Percentiles rank a stretch among this genome's conserved stretches.
Evolutionary conservation across 2,113 vertebrate species (phyloP).

Genomic region (Pholis gunnellus): DNA sequence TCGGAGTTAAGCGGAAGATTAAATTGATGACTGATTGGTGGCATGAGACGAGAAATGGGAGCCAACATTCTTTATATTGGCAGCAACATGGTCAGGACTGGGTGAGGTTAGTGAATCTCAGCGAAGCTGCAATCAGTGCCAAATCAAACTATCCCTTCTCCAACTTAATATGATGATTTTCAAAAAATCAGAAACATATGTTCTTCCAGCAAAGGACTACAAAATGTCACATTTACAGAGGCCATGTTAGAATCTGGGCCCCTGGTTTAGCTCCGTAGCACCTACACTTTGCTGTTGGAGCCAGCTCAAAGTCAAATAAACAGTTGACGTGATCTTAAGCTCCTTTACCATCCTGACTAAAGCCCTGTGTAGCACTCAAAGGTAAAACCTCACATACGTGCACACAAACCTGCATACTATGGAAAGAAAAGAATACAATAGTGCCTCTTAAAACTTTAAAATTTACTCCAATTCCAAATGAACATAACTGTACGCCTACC

Average conservation of each 20-base stretch:
- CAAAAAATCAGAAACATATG: not conserved
- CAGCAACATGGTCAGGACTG: not conserved
- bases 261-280: not conserved
- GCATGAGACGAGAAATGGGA: not conserved
- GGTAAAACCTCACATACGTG: not conserved
- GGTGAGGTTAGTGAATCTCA: not conserved
- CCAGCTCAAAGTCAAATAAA: conserved; percentile 16
- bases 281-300: not conserved
- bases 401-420: not conserved
- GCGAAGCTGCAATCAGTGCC: not conserved
- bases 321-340: not conserved
- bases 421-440: not conserved
- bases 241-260: not conserved
- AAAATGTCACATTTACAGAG: not conserved
- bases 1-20: not conserved
- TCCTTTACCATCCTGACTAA: not conserved
- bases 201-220: not conserved
- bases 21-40: not conserved
- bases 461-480: not conserved
- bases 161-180: not conserved
- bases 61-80: conserved; percentile 8
- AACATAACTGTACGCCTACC: conserved; percentile 21
- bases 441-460: no score
- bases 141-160: conserved; percentile 11
- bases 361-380: not conserved